Base-by-base conservation (phyloP, 2,113 vertebrate genomes). In the Tauraco erythrolophus region DNA sequence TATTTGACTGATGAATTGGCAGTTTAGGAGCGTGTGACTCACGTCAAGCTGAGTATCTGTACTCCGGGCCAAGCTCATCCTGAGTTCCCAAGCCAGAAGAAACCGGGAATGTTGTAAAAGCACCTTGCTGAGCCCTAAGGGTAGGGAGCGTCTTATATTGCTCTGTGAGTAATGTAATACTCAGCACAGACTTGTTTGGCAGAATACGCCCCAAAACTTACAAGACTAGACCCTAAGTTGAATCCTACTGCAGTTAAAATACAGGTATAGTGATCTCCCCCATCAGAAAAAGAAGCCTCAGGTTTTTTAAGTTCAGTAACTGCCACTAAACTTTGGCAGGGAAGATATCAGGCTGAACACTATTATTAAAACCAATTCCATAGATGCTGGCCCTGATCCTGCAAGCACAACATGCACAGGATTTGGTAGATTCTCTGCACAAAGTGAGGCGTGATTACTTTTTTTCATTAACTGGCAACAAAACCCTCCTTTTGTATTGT, bases 71-170 rank as follows among this genome's bases (percentile, higher is more conserved):
- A 96, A 95, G 89, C 95, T 88, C 81, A 93, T 94, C 90, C 87
- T 28, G 37, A 74, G 74, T 97, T 97, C 96, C 96, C 96, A 98
- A 94, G 94, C 91, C 88, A 96, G 94, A 91, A 96, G 94, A 95
- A 96, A 90, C 94, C 5, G 57, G 92, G 94, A 97, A 97, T 93
- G 95, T 77, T 91, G 92, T 94, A 95, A 91, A 97, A 94, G 94
- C 92, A 97, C 94, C 89, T 88, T 88, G 90, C 89, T 84, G 92
- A 95, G 95, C 95, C 97, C 96, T 92, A 65, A 79, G 94, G 96
- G 94, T 74, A 95, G 91, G 97, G 97, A 97, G 97, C 22, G 94
- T 54, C 96, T 92, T 56, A 30, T 43, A 80, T 27, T 95, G 81
- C 92, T 88, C 91, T 79, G 83, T 97, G 94, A 97, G 94, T 89